Evolutionary conservation across 2,888 invertebrate genomes (phyloP), one percentile per base, ranked within the genome.

Genomic region (Carcina quercana): DNA sequence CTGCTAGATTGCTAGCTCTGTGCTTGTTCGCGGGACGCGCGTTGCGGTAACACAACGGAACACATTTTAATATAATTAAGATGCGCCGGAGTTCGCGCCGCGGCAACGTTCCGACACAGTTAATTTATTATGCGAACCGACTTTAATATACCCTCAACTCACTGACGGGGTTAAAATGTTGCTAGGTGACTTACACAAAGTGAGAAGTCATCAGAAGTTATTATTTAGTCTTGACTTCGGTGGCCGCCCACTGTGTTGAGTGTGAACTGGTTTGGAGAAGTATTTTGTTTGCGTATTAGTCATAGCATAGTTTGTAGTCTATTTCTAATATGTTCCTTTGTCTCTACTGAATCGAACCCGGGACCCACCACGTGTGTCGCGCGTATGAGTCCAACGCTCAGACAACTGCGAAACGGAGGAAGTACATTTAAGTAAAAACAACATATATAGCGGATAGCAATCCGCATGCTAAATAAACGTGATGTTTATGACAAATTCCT

Each of bases 51-150:
- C 42, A 37, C 28, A 55, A 53, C 56, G 50, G 38, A 52, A 57
- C 50, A 59, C 54, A 55, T 59, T 58, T 66, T 52, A 59, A 59
- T 59, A 60, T 63, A 65, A 70, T 68, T 70, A 68, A 68, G 59
- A 61, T 51, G 56, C 56, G 61, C 45, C 50, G 47, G 47, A 57
- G 50, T 54, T 60, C 49, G 47, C 63, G 51, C 61, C 55, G 49
- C 35, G 44, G 44, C 45, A 40, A 37, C 42, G 38, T 34, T 29
- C 33, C 30, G 11, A 27, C 21, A 21, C 35, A 22, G 29, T 35
- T 35, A 28, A 42, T 40, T 40, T 46, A 45, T 47, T 47, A 45
- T 40, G 36, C 47, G 37, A 37, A 35, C 40, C 38, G 32, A 30
- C 40, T 37, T 28, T 46, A 48, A 51, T 43, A 47, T 47, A 47